Percentiles rank a stretch among this genome's conserved stretches.
Conservation (phyloP, 2,888 invertebrate species). For the Rosalia funebris region DNA sequence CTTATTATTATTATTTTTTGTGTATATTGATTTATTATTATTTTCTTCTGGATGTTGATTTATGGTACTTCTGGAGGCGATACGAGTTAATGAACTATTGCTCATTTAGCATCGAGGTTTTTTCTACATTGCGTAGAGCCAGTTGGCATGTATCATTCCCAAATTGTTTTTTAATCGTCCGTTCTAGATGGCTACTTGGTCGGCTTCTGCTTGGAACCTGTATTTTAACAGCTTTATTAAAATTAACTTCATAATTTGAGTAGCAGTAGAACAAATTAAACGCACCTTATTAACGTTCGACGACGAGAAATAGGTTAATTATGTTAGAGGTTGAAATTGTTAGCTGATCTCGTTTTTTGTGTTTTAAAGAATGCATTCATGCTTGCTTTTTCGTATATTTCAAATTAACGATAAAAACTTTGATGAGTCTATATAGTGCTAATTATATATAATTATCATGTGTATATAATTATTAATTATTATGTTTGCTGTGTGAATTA, state of each 20-base stretch:
- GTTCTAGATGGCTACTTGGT: neutral
- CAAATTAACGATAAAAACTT: neutral
- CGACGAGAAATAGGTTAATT: neutral
- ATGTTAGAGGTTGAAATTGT: neutral
- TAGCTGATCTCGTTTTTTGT: neutral
- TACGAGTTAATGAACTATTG: neutral
- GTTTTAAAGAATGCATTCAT: too few relatives aligned
- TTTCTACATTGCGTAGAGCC: neutral
- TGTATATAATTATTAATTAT: too few relatives aligned
- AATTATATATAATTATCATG: neutral
- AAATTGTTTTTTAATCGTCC: neutral
- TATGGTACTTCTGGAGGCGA: too few relatives aligned
- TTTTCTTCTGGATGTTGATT: too few relatives aligned
- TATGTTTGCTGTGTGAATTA: too few relatives aligned
- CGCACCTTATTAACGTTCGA: neutral
- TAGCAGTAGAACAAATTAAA: neutral
- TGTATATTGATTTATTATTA: too few relatives aligned
- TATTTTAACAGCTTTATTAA: conserved; percentile 1
- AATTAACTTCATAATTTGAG: neutral
- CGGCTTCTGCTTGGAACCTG: neutral
- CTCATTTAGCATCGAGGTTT: neutral
- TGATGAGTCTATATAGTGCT: neutral
- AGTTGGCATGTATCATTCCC: neutral
- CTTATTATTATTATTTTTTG: too few relatives aligned
- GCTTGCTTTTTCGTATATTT: too few relatives aligned